Base-by-base conservation (phyloP, 2,888 invertebrate genomes). In the Xestia c-nigrum region DNA sequence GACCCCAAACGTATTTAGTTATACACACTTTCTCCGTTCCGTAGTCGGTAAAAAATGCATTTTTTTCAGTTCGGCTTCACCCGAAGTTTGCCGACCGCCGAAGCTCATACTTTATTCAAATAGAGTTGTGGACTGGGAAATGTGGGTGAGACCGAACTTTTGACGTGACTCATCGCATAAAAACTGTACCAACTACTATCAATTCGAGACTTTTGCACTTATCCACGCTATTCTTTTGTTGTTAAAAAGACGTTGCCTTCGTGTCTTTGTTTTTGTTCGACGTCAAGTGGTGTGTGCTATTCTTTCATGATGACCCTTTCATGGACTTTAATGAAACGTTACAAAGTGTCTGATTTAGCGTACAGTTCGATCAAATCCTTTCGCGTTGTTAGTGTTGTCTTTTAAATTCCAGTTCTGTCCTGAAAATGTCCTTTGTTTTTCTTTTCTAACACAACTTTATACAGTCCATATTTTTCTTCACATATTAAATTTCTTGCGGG, bases 51-150 rank as follows among this genome's bases (percentile, higher is more conserved):
- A 85, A 87, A 85, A 86, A 85, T 85, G 87, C 83, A 84, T 87
- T 87, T 89, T 89, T 86, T 90, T 86, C 85, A 81, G 81, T 86
- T 81, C 80, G 83, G 82, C 83, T 87, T 87, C 83, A 88, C 77
- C 83, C 81, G 75, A 87, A 90, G 79, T 87, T 89, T 70, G 81
- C 84, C 76, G 81, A 69, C 71, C 81, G 81, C 78, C 70, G 79
- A 16, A 16, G 59, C 87, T 90, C 88, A 91, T 91, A 90, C 89
- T 91, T 91, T 92, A 92, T 93, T 91, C 89, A 91, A 89, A 89
- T 88, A 87, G 80, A 87, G 84, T 89, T 85, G 87, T 76, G 85
- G 84, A 85, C 86, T 80, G 86, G 85, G 87, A 86, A 91, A 88
- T 88, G 87, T 88, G 89, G 86, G 88, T 82, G 85, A 88, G 82